These are phyloP conservation scores for Formicarius rufipectus DNA, from an alignment of 2,113 vertebrate species.

Conservation along the genomic window DNA sequence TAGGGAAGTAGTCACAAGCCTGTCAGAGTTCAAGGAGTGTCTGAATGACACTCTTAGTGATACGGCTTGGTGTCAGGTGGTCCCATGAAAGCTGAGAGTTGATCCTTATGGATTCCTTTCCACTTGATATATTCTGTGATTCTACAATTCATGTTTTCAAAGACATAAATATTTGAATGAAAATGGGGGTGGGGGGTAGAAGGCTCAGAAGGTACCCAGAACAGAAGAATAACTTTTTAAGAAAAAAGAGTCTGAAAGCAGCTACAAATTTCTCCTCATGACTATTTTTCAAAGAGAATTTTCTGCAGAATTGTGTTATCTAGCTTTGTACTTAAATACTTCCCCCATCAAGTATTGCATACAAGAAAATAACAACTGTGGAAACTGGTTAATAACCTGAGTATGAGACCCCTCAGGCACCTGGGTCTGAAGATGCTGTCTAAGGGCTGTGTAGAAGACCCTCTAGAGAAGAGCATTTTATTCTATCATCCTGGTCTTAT, in stretches of 20 bases:
- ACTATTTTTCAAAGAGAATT: neutral
- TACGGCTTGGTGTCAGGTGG: neutral
- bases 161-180: neutral
- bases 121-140: neutral
- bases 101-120: neutral
- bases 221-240: neutral
- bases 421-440: neutral
- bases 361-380: neutral
- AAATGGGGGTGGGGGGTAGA: neutral
- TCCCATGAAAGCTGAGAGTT: neutral
- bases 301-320: neutral
- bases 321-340: neutral
- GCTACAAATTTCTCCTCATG: neutral
- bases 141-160: neutral
- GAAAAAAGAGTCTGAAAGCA: neutral
- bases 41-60: neutral
- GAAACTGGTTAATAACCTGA: neutral
- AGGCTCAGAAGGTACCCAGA: rapidly evolving
- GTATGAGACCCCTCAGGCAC: neutral
- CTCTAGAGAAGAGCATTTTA: neutral
- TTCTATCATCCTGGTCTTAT: neutral
- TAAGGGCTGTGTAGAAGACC: neutral
- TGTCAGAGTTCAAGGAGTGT: neutral
- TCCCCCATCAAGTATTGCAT: neutral
- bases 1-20: neutral